Evolutionary conservation across 2,113 vertebrate genomes (phyloP).

Genomic region (Scomber japonicus): DNA sequence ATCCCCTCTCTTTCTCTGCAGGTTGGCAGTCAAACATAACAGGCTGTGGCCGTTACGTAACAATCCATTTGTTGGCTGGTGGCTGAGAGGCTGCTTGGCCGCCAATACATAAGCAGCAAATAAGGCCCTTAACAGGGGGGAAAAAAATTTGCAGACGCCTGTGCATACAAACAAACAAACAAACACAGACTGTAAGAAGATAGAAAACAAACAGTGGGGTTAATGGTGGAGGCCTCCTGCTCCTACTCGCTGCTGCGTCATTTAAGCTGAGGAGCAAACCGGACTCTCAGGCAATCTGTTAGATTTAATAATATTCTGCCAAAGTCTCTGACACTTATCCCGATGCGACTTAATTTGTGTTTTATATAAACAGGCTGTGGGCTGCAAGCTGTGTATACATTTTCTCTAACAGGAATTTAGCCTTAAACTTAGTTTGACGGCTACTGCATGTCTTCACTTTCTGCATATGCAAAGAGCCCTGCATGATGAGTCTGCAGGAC

Average conservation of each 20-base stretch:
- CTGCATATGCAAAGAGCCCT: background rate
- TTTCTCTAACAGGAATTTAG: background rate
- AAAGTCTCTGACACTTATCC: constrained; percentile 10
- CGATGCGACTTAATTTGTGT: constrained; percentile 1
- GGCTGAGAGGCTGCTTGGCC: constrained; percentile 39
- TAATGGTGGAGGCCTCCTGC: constrained; percentile 9
- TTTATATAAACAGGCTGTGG: constrained; percentile 4
- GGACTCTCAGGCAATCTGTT: constrained; percentile 59
- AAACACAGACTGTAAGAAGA: constrained; percentile 55
- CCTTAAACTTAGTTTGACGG: background rate
- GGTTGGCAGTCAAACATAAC: constrained; percentile 69
- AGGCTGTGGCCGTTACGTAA: constrained; percentile 66
- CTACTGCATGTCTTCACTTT: background rate
- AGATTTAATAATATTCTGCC: constrained; percentile 37
- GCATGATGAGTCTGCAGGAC: background rate
- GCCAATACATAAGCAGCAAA: constrained; percentile 48
- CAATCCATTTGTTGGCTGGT: constrained; percentile 63
- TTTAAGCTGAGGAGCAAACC: constrained; percentile 28
- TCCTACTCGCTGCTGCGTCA: constrained; percentile 9
- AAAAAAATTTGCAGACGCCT: constrained; percentile 42
- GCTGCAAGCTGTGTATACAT: background rate
- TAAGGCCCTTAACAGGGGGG: constrained; percentile 22
- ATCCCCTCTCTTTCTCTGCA: constrained; percentile 42
- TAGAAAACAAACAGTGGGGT: constrained; percentile 49
- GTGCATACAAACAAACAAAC: constrained; percentile 58